Conservation (phyloP, 2,113 vertebrate species). For the Eulemur rufifrons region DNA sequence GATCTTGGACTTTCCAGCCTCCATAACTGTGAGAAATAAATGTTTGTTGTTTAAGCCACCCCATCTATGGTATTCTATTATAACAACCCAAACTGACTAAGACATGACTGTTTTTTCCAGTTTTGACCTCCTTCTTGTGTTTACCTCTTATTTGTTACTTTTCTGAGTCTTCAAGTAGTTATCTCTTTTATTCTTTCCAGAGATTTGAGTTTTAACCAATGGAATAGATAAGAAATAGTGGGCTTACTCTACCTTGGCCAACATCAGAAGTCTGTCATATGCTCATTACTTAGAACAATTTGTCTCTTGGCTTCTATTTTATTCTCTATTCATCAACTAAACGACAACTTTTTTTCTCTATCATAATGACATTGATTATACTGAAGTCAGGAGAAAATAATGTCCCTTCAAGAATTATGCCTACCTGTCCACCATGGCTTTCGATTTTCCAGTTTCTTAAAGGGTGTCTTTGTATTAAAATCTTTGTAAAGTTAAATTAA, state of each 20-base stretch:
- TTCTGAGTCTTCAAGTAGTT: background rate
- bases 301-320: background rate
- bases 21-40: background rate
- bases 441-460: constrained; percentile 15
- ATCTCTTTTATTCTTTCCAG: background rate
- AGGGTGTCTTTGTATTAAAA: background rate
- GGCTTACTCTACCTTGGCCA: background rate
- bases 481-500: constrained; percentile 3
- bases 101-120: background rate
- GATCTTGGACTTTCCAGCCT: background rate
- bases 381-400: background rate
- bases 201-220: background rate
- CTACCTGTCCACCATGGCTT: background rate
- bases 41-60: background rate
- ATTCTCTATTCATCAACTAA: background rate
- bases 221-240: background rate
- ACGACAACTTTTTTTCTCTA: background rate
- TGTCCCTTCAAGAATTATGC: background rate
- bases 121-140: background rate
- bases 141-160: background rate
- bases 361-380: background rate
- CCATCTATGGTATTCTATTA: background rate
- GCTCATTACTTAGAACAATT: background rate
- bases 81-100: background rate
- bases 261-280: background rate